phyloP scores from a whole-genome alignment of 2,888 invertebrate genomes.

The Lucinisca nassula region DNA sequence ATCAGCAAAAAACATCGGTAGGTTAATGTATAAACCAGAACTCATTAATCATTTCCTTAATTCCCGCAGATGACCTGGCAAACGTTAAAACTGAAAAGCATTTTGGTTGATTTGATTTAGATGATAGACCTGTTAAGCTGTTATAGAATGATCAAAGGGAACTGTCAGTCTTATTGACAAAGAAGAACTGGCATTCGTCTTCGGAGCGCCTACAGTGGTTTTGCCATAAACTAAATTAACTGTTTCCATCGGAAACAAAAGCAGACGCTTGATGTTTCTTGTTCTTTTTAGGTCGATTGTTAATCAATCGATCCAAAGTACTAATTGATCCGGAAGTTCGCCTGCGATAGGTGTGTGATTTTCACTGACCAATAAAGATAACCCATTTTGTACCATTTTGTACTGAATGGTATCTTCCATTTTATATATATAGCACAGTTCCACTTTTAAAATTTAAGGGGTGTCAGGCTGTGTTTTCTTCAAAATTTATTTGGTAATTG shows the following conservation, averaged over 20 bases:
- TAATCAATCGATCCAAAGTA: too few species aligned
- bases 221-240: background rate
- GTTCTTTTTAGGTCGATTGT: too few species aligned
- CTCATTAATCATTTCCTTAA: conserved; percentile 7
- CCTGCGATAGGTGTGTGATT: too few species aligned
- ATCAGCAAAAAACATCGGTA: background rate
- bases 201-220: background rate
- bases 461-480: too few species aligned
- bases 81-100: conserved; percentile 2
- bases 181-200: background rate
- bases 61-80: background rate
- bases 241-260: background rate
- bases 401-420: too few species aligned
- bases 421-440: too few species aligned
- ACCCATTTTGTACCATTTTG: too few species aligned
- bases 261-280: too few species aligned
- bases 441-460: too few species aligned
- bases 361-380: too few species aligned
- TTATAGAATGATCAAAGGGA: conserved; percentile 7
- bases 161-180: background rate
- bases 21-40: conserved; percentile 5
- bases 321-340: too few species aligned
- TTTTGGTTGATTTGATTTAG: conserved; percentile 11
- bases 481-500: too few species aligned
- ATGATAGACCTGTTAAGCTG: background rate